Conservation (phyloP, 1,140 invertebrate genomes). For the Lordiphosa mommai region DNA sequence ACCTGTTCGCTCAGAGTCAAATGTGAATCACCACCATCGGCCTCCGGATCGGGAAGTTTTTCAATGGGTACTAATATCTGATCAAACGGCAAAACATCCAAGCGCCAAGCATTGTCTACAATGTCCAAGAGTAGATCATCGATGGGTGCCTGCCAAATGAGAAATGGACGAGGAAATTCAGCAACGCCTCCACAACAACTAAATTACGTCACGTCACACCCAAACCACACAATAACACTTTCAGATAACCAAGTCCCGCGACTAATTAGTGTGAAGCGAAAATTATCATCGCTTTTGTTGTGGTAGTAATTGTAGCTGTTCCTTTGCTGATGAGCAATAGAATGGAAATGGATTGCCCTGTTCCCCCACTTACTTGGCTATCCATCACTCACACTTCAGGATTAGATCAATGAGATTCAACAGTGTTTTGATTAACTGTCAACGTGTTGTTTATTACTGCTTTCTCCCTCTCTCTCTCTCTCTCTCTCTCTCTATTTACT, state of each 20-base stretch:
- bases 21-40: conserved; percentile 94
- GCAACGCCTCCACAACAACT: conserved; percentile 23
- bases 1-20: conserved; percentile 93
- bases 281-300: conserved; percentile 10
- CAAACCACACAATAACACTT: conserved; percentile 21
- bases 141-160: conserved; percentile 68
- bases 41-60: conserved; percentile 95
- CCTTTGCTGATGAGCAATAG: neutral
- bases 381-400: conserved; percentile 50
- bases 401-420: conserved; percentile 28
- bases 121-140: conserved; percentile 92
- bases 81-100: conserved; percentile 92
- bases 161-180: neutral
- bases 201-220: conserved; percentile 48
- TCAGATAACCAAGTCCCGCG: conserved; percentile 44
- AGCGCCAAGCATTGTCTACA: conserved; percentile 93
- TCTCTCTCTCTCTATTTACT: too few relatives aligned
- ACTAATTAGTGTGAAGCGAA: conserved; percentile 53
- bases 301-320: neutral
- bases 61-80: conserved; percentile 93
- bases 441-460: too few relatives aligned
- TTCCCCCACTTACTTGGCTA: conserved; percentile 49
- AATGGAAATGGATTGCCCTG: neutral
- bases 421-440: too few relatives aligned
- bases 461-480: too few relatives aligned